Base-by-base conservation (phyloP, 2,888 invertebrate species). In the Gastracanthus pulcherrimus region DNA sequence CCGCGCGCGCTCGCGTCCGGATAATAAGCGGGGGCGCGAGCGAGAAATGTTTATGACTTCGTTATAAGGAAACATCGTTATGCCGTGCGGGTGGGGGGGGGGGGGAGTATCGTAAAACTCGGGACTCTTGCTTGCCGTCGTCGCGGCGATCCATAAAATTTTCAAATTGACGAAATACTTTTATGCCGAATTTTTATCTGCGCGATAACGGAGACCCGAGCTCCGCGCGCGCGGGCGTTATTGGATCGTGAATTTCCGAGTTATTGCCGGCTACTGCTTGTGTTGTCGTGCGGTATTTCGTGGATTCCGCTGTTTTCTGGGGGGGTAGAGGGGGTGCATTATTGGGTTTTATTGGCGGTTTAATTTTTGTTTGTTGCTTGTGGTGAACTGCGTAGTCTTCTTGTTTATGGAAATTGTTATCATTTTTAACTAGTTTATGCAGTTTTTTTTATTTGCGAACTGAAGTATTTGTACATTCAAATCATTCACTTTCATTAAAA, bases 11-110 rank as follows among this genome's bases (percentile, higher is more conserved):
- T n/a, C n/a, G n/a, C n/a, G n/a, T n/a, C n/a, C n/a, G 60, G 48
- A 77, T 69, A 77, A 77, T 71, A 64, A 76, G 76, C 23, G 23
- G 13, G 55, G 23, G 5, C 81, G 80, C 71, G 79, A 76, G 38
- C 55, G 74, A 38, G 64, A 67, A 64, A 75, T 76, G 64, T 38
- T 80, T 81, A 76, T 45, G 81, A 69, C 82, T 84, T 76, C 81
- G 76, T 77, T 75, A 75, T 55, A 70, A 69, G 71, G 66, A 41
- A 71, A 66, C 72, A 36, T 31, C 41, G 67, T 48, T 45, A 45
- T 34, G 36, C 55, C 71, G 70, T 0, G 4, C 11, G 41, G 23
- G 38, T 13, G 26, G 45, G n/a, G 19, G 29, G 38, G 1, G 23
- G 7, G 34, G 26, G 19, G 38, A n/a, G 23, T 36, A 38, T 58